phyloP scores from a whole-genome alignment of 2,113 vertebrate genomes.

The Benitochromis conjunctus region DNA sequence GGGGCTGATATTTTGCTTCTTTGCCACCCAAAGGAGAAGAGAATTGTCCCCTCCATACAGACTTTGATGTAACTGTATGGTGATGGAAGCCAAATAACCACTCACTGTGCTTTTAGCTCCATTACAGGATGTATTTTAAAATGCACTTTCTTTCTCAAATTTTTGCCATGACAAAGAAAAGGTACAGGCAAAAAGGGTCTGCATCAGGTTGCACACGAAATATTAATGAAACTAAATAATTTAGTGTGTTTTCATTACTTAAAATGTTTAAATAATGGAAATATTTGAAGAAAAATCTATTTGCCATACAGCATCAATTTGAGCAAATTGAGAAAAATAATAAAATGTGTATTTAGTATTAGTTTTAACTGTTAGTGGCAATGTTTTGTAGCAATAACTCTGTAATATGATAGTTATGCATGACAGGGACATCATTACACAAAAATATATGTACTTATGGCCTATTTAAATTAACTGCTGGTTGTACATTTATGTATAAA shows the following conservation, averaged over 20 bases:
- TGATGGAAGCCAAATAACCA: conserved; percentile 47
- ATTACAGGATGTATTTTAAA: conserved; percentile 45
- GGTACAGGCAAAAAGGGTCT: background rate
- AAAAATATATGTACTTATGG: background rate
- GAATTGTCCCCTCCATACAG: background rate
- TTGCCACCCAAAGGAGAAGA: background rate
- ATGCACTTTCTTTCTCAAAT: conserved; percentile 1
- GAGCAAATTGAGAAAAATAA: background rate
- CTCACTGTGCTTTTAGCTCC: conserved; percentile 46
- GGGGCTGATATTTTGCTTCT: background rate
- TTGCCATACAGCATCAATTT: background rate
- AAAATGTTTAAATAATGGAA: background rate
- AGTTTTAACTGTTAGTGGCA: background rate
- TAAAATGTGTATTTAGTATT: background rate
- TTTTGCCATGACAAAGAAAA: background rate
- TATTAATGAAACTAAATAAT: rapidly evolving
- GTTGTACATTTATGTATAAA: background rate
- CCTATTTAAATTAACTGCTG: background rate
- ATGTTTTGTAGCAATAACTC: background rate
- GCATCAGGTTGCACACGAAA: background rate
- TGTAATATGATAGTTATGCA: background rate
- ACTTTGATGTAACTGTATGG: conserved; percentile 36
- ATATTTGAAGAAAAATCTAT: too few relatives aligned
- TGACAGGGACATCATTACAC: background rate
- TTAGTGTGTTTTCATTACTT: background rate